Percentiles rank a stretch among this genome's conserved stretches.
phyloP scores from a whole-genome alignment of 2,113 vertebrate species.

The Heteronetta atricapilla region DNA sequence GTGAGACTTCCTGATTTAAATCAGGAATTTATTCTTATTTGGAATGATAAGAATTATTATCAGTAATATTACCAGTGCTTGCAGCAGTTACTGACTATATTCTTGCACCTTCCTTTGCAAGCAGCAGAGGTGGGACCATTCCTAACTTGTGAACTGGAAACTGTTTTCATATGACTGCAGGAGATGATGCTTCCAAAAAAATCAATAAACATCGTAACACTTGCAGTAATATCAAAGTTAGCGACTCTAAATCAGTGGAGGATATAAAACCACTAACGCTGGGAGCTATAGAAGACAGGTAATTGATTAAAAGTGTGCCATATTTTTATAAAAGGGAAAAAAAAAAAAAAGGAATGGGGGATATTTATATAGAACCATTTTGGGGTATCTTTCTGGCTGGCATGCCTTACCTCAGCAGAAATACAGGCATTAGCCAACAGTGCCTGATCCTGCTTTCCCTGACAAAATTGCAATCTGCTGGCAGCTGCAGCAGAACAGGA shows the following conservation, averaged over 20 bases:
- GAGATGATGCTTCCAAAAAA: not conserved
- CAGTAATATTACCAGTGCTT: not conserved
- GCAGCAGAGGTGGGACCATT: not conserved
- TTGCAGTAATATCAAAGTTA: not conserved
- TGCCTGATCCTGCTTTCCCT: not conserved
- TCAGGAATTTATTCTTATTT: not conserved
- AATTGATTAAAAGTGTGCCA: not conserved
- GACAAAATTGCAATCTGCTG: not conserved
- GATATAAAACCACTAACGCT: not conserved
- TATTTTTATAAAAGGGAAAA: not conserved
- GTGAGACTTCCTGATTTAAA: not conserved
- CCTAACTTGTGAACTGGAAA: not conserved
- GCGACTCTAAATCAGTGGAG: not conserved
- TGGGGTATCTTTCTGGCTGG: not conserved
- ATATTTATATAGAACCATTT: not conserved
- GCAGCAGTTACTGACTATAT: not conserved
- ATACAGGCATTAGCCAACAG: not conserved
- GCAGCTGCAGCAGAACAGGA: rapidly evolving
- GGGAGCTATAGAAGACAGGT: not conserved
- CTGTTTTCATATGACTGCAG: not conserved
- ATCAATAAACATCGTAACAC: not conserved
- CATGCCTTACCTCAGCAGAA: not conserved
- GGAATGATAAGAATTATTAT: not conserved
- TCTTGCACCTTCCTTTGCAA: not conserved
- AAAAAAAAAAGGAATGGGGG: too few relatives aligned